Evolutionary conservation across 2,797 vertebrate species (phyloP).

Genomic region (Furcifer pardalis): DNA sequence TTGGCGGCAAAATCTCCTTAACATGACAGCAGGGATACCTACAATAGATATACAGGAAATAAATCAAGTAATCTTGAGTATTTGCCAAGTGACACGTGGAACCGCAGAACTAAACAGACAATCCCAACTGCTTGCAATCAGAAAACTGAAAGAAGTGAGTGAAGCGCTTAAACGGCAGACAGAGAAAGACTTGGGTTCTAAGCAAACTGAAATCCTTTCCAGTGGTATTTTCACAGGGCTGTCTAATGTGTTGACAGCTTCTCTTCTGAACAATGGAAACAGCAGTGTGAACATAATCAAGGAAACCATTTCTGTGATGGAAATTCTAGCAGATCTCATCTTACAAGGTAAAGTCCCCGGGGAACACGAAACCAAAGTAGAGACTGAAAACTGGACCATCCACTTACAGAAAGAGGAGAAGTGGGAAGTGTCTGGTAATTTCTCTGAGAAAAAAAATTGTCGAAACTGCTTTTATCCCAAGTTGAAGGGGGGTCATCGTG

Average conservation of each 20-base stretch:
- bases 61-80: constrained; percentile 62
- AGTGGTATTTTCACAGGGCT: constrained; percentile 67
- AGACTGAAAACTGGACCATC: constrained; percentile 61
- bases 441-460: constrained; percentile 24
- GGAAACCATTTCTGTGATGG: constrained; percentile 56
- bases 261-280: constrained; percentile 26
- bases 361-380: constrained; percentile 58
- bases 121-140: constrained; percentile 34
- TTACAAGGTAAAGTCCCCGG: constrained; percentile 69
- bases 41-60: constrained; percentile 42
- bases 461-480: constrained; percentile 62
- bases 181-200: constrained; percentile 25
- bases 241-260: constrained; percentile 66
- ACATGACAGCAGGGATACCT: constrained; percentile 46
- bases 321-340: constrained; percentile 59
- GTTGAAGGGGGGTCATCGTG: neutral
- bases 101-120: constrained; percentile 17
- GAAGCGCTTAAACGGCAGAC: constrained; percentile 39
- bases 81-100: constrained; percentile 62
- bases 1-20: constrained; percentile 63
- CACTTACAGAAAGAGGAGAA: constrained; percentile 64
- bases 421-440: constrained; percentile 20
- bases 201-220: constrained; percentile 65
- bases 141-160: constrained; percentile 57
- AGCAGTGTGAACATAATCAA: neutral